These are phyloP conservation scores for Gasteruption jaculator DNA, from an alignment of 2,888 invertebrate species.

Conservation along the genomic window DNA sequence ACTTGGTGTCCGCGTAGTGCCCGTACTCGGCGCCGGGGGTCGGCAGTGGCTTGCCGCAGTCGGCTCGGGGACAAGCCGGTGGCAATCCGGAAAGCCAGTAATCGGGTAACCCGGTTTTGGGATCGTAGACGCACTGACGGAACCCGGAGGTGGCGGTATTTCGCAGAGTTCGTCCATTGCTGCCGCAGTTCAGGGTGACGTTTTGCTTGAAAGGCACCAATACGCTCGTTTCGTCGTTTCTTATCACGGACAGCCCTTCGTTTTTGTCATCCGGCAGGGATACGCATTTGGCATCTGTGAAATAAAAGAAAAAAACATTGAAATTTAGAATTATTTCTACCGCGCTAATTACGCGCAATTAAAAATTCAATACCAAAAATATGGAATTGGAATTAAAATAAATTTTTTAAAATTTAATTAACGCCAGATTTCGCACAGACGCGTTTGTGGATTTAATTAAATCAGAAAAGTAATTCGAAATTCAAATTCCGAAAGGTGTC, in stretches of 20 bases:
- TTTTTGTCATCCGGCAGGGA: constrained; percentile 84
- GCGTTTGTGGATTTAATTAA: no score
- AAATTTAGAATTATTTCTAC: not conserved
- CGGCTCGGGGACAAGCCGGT: constrained; percentile 82
- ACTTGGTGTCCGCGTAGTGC: constrained; percentile 80
- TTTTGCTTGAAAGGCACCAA: constrained; percentile 86
- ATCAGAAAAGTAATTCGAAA: no score
- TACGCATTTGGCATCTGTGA: constrained; percentile 82
- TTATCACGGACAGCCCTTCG: constrained; percentile 75
- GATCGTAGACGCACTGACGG: constrained; percentile 94
- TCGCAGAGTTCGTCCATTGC: constrained; percentile 71
- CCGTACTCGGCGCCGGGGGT: constrained; percentile 94
- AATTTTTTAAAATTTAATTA: not conserved
- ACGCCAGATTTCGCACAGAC: constrained; percentile 1
- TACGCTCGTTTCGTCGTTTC: constrained; percentile 78
- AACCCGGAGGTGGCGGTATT: constrained; percentile 80
- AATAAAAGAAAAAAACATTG: constrained; percentile 2
- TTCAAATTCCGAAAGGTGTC: no score
- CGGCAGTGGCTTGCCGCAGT: constrained; percentile 87
- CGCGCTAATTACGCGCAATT: no score
- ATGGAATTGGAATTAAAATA: no score
- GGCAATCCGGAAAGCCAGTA: constrained; percentile 86
- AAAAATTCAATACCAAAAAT: no score
- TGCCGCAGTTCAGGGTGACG: constrained; percentile 78
- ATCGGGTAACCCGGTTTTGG: constrained; percentile 82